Evolutionary conservation across 2,888 invertebrate species (phyloP).

Genomic region (Luffia ferchaultella): DNA sequence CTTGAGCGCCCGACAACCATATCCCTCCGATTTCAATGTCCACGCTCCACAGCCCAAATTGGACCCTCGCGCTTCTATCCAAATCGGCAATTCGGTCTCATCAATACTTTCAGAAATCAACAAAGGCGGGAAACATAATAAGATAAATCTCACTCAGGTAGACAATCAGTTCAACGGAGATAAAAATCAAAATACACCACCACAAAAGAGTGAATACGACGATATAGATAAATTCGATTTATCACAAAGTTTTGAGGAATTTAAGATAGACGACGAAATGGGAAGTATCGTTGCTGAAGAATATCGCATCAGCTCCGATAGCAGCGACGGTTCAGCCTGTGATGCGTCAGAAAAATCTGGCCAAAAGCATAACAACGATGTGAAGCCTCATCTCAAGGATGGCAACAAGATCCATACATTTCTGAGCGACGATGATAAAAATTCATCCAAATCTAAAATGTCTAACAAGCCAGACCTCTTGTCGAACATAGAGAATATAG

Average conservation of each 20-base stretch:
- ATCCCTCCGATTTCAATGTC: slow-evolving; percentile 45
- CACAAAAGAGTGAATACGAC: slow-evolving; percentile 53
- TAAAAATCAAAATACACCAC: slow-evolving; percentile 29
- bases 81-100: slow-evolving; percentile 70
- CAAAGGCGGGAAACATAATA: slow-evolving; percentile 52
- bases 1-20: slow-evolving; percentile 32
- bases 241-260: slow-evolving; percentile 81
- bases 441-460: slow-evolving; percentile 24
- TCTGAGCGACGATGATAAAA: slow-evolving; percentile 33
- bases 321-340: slow-evolving; percentile 53
- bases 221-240: slow-evolving; percentile 71
- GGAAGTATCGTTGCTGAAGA: slow-evolving; percentile 56
- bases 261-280: slow-evolving; percentile 78
- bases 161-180: slow-evolving; percentile 50
- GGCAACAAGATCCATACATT: slow-evolving; percentile 31
- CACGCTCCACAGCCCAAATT: slow-evolving; percentile 53
- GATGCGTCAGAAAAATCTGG: slow-evolving; percentile 47
- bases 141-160: slow-evolving; percentile 50
- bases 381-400: slow-evolving; percentile 20
- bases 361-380: slow-evolving; percentile 27
- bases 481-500: slow-evolving; percentile 63
- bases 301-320: slow-evolving; percentile 59
- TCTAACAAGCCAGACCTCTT: slow-evolving; percentile 62
- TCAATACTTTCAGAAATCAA: slow-evolving; percentile 68
- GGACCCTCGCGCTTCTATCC: slow-evolving; percentile 61